phyloP scores from a whole-genome alignment of 2,113 vertebrate species.

The Platanista minor region DNA sequence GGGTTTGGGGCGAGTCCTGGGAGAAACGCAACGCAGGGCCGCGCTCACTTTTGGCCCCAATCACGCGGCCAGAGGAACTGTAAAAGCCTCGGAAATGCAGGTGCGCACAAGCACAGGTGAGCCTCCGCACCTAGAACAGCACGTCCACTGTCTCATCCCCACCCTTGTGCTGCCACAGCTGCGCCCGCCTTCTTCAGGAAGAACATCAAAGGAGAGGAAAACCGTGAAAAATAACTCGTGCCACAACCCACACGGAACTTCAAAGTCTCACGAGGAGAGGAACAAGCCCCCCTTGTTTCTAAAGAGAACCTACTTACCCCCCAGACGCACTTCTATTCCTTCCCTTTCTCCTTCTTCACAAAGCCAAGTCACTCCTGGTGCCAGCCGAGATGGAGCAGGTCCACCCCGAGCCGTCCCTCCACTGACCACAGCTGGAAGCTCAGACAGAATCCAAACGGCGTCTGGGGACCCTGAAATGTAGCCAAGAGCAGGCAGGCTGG shows the following conservation, averaged over 20 bases:
- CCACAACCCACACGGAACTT: background rate
- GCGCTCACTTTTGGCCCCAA: rapidly evolving
- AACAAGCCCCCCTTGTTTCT: rapidly evolving
- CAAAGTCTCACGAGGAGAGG: rapidly evolving
- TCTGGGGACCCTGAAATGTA: rapidly evolving
- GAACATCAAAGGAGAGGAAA: background rate
- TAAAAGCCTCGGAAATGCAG: no score
- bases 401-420: rapidly evolving
- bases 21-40: rapidly evolving
- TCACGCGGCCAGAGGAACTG: rapidly evolving
- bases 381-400: rapidly evolving
- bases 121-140: rapidly evolving
- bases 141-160: rapidly evolving
- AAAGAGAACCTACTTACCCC: background rate
- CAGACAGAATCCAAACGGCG: rapidly evolving
- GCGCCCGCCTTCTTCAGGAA: background rate
- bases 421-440: background rate
- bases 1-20: no score
- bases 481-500: background rate
- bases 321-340: background rate
- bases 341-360: no score
- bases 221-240: rapidly evolving
- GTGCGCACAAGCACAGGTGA: rapidly evolving
- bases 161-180: rapidly evolving
- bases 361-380: rapidly evolving